Conservation (phyloP, 1,140 invertebrate genomes). For the Drosophila sucinea region DNA sequence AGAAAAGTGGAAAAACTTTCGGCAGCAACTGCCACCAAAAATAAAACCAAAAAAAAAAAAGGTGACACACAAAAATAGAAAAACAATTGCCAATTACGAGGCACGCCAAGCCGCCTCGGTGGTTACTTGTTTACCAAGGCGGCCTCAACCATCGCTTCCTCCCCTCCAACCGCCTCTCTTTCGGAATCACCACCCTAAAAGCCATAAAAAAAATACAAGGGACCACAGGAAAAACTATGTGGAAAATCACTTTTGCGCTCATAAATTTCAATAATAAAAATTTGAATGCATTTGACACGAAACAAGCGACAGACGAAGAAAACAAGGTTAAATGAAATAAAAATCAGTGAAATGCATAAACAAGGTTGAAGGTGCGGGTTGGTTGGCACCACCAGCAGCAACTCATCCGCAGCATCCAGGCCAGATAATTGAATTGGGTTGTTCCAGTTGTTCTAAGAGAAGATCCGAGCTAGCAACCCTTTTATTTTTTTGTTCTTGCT, state of each 20-base stretch:
- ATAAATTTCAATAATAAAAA: slow-evolving; percentile 82
- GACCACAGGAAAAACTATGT: slow-evolving; percentile 64
- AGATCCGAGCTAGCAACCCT: slow-evolving; percentile 49
- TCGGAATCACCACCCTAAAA: slow-evolving; percentile 43
- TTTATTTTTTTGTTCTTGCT: slow-evolving; percentile 32
- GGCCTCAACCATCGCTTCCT: slow-evolving; percentile 20
- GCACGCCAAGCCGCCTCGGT: slow-evolving; percentile 35
- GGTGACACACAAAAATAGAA: slow-evolving; percentile 64
- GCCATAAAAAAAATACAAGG: slow-evolving; percentile 55
- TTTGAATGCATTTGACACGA: slow-evolving; percentile 79
- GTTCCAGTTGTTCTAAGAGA: slow-evolving; percentile 39
- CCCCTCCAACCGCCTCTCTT: neutral
- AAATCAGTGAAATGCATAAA: slow-evolving; percentile 72
- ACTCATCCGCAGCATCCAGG: slow-evolving; percentile 23
- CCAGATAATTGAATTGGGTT: slow-evolving; percentile 69
- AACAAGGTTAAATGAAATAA: slow-evolving; percentile 76
- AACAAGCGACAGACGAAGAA: slow-evolving; percentile 55
- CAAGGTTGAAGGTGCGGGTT: slow-evolving; percentile 74
- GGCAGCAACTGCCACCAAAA: slow-evolving; percentile 47
- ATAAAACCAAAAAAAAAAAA: slow-evolving; percentile 18
- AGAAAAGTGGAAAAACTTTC: slow-evolving; percentile 53
- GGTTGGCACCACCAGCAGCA: slow-evolving; percentile 16
- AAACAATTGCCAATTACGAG: slow-evolving; percentile 79
- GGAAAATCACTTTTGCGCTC: slow-evolving; percentile 80
- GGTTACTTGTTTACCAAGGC: slow-evolving; percentile 48